phyloP scores from a whole-genome alignment of 2,797 vertebrate genomes.

The Sebastes minor region DNA sequence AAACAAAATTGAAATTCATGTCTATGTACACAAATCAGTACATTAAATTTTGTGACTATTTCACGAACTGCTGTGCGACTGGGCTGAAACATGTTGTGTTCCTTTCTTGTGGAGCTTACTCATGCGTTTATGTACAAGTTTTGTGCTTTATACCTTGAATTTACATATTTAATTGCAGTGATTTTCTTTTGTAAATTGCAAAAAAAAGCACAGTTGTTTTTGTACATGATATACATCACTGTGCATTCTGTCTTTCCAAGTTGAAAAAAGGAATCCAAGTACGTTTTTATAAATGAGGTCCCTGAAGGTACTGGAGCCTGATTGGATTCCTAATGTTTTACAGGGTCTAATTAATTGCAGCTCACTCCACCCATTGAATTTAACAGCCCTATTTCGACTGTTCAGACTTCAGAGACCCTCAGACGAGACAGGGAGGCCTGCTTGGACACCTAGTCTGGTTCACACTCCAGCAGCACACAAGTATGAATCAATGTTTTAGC shows the following conservation, averaged over 20 bases:
- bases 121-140: neutral
- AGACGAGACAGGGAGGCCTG: neutral
- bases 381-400: constrained; percentile 47
- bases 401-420: constrained; percentile 16
- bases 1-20: too few species aligned
- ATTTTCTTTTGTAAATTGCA: neutral
- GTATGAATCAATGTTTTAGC: neutral
- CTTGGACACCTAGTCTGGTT: neutral
- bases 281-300: constrained; percentile 57
- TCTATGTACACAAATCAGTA: fast-evolving
- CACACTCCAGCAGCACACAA: neutral
- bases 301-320: constrained; percentile 28
- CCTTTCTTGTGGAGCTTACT: too few species aligned
- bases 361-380: constrained; percentile 51
- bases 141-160: neutral
- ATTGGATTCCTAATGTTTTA: constrained; percentile 65
- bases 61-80: too few species aligned
- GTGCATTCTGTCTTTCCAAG: neutral
- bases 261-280: constrained; percentile 31
- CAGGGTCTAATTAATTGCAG: constrained; percentile 68
- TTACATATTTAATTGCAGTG: neutral
- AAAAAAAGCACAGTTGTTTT: neutral
- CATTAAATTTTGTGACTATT: too few species aligned
- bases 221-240: constrained; percentile 1
- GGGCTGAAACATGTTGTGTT: neutral